Evolutionary conservation across 2,888 invertebrate species (phyloP).

Genomic region (Ochropleura leucogaster): DNA sequence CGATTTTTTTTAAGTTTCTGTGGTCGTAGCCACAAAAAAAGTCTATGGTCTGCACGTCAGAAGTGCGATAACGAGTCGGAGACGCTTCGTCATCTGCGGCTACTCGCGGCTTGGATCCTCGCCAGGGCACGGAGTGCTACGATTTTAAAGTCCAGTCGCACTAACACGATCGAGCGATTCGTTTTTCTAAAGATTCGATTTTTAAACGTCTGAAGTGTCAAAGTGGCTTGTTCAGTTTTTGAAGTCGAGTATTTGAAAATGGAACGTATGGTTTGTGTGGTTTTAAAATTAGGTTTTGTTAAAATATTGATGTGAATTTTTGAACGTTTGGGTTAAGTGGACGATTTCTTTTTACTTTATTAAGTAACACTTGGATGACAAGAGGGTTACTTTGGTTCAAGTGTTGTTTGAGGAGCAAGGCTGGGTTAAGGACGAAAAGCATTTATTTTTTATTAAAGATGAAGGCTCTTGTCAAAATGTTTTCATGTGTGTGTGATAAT

Average conservation of each 20-base stretch:
- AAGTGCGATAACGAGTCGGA: slow-evolving; percentile 79
- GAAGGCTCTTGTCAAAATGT: too few relatives aligned
- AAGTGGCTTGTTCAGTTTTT: slow-evolving; percentile 8
- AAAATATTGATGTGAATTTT: not conserved
- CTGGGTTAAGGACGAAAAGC: not conserved
- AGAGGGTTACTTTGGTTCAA: not conserved
- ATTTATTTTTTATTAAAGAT: too few relatives aligned
- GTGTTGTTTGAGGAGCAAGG: not conserved
- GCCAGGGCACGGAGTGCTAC: slow-evolving; percentile 81
- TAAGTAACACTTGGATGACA: not conserved
- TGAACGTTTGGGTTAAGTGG: not conserved
- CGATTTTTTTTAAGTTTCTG: not conserved
- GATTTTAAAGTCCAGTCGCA: slow-evolving; percentile 63
- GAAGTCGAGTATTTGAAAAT: not conserved
- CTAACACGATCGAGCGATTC: slow-evolving; percentile 50
- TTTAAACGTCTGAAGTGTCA: slow-evolving; percentile 20
- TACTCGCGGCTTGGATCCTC: slow-evolving; percentile 84
- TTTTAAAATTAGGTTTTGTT: not conserved
- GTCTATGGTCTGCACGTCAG: slow-evolving; percentile 62
- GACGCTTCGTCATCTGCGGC: slow-evolving; percentile 83
- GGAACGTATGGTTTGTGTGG: not conserved
- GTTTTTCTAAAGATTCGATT: slow-evolving; percentile 27
- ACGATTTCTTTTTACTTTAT: slow-evolving; percentile 7
- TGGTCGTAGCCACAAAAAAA: slow-evolving; percentile 51
- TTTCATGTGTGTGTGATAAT: too few relatives aligned